Percentiles rank a stretch among this genome's conserved stretches.
phyloP scores from a whole-genome alignment of 1,140 invertebrate species.

The Phocides pigmalion region DNA sequence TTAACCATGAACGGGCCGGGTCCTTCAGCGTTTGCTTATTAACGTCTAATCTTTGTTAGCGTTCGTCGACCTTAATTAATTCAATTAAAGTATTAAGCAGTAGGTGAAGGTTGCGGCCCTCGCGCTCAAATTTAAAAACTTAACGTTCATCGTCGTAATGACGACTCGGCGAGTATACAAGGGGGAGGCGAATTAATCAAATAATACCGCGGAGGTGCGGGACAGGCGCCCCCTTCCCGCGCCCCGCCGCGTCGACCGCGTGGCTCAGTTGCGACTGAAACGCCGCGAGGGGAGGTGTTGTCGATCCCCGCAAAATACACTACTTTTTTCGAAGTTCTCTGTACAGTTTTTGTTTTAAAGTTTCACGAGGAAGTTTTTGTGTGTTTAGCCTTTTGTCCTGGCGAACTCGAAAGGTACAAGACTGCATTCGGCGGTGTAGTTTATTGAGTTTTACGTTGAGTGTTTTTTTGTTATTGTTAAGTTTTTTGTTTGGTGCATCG shows the following conservation, averaged over 20 bases:
- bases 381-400: conserved; percentile 68
- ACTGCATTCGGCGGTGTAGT: conserved; percentile 69
- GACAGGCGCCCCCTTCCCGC: conserved; percentile 52
- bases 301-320: conserved; percentile 67
- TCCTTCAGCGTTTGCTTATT: conserved; percentile 76
- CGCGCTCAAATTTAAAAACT: conserved; percentile 80
- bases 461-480: conserved; percentile 82
- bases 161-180: conserved; percentile 80
- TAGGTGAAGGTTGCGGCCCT: conserved; percentile 79
- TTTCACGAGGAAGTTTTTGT: conserved; percentile 74
- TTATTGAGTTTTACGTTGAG: conserved; percentile 76
- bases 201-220: conserved; percentile 79
- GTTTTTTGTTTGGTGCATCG: conserved; percentile 82
- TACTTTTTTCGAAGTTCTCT: conserved; percentile 82
- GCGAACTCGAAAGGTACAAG: conserved; percentile 67
- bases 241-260: conserved; percentile 64
- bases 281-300: conserved; percentile 74
- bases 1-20: conserved; percentile 74
- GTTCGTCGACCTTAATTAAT: conserved; percentile 75
- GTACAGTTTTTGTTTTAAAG: conserved; percentile 79
- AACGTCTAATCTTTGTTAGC: conserved; percentile 76
- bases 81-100: conserved; percentile 80
- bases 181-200: conserved; percentile 83
- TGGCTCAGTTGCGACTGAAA: conserved; percentile 77
- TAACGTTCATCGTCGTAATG: conserved; percentile 77